These are phyloP conservation scores for Teleopsis dalmanni DNA, from an alignment of 1,140 invertebrate species.

Conservation along the genomic window DNA sequence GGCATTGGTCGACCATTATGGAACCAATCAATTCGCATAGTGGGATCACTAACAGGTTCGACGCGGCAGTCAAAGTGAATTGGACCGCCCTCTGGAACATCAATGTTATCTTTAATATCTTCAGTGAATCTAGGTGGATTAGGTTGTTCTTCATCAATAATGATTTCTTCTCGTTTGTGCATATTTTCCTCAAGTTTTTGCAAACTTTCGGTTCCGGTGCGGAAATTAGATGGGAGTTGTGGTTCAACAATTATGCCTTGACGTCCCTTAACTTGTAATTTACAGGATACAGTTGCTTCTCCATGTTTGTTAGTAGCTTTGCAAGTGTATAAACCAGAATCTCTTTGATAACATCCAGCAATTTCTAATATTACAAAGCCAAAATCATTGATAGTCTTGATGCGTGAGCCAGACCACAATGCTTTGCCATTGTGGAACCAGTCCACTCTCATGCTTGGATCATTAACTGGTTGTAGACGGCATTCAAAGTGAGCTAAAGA, in stretches of 20 bases:
- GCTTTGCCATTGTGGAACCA: constrained; percentile 96
- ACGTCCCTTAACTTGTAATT: constrained; percentile 73
- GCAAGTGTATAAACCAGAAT: constrained; percentile 84
- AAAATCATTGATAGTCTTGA: constrained; percentile 89
- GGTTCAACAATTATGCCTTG: constrained; percentile 85
- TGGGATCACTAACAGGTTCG: constrained; percentile 76
- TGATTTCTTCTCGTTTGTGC: constrained; percentile 77
- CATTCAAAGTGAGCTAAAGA: constrained; percentile 89
- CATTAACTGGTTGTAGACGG: constrained; percentile 79
- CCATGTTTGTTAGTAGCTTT: constrained; percentile 86
- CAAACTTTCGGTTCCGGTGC: constrained; percentile 77
- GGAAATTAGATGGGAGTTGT: constrained; percentile 80
- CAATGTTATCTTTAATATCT: constrained; percentile 73
- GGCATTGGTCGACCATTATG: constrained; percentile 82
- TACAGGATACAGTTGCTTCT: constrained; percentile 79
- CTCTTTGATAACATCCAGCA: constrained; percentile 76
- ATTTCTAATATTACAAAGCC: constrained; percentile 90
- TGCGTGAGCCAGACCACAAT: constrained; percentile 74
- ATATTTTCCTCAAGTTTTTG: constrained; percentile 83
- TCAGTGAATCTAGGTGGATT: constrained; percentile 79
- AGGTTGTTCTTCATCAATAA: constrained; percentile 73
- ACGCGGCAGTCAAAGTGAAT: constrained; percentile 89
- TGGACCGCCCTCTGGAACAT: constrained; percentile 76
- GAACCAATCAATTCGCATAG: constrained; percentile 91
- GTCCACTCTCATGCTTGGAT: constrained; percentile 87